Percentiles rank a stretch among this genome's conserved stretches.
Conservation (phyloP, 1,140 invertebrate genomes). For the Cardiocondyla obscurior region DNA sequence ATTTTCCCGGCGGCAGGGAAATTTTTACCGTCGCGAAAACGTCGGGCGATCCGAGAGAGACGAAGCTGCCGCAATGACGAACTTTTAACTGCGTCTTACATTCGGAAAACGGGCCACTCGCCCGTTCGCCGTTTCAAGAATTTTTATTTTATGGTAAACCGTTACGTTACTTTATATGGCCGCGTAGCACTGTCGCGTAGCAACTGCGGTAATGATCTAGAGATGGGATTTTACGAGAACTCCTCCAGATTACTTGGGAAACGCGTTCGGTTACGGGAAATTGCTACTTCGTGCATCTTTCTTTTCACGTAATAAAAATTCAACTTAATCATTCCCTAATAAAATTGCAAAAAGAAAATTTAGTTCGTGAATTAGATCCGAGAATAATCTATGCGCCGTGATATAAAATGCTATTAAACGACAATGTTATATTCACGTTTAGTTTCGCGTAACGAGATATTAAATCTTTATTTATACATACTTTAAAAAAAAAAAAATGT, state of each 20-base stretch:
- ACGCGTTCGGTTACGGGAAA: neutral
- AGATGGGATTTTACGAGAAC: neutral
- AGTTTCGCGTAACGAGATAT: neutral
- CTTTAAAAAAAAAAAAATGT: neutral
- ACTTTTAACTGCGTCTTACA: constrained; percentile 3
- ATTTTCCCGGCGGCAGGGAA: constrained; percentile 18
- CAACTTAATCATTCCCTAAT: neutral
- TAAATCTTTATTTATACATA: neutral
- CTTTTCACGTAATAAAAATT: neutral
- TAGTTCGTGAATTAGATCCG: too few species aligned
- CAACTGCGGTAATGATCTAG: neutral
- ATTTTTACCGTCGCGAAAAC: constrained; percentile 43
- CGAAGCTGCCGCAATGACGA: neutral
- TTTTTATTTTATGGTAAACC: constrained; percentile 25
- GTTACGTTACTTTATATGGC: constrained; percentile 9
- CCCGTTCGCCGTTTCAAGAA: neutral
- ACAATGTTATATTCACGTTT: neutral
- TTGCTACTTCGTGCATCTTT: neutral
- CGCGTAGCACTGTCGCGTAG: neutral
- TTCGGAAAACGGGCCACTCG: constrained; percentile 3
- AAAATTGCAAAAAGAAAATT: neutral
- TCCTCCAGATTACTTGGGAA: neutral
- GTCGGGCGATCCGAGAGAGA: constrained; percentile 22
- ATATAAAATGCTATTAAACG: neutral
- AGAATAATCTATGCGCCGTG: too few species aligned